phyloP scores from a whole-genome alignment of 2,888 invertebrate genomes.

The Troides aeacus region DNA sequence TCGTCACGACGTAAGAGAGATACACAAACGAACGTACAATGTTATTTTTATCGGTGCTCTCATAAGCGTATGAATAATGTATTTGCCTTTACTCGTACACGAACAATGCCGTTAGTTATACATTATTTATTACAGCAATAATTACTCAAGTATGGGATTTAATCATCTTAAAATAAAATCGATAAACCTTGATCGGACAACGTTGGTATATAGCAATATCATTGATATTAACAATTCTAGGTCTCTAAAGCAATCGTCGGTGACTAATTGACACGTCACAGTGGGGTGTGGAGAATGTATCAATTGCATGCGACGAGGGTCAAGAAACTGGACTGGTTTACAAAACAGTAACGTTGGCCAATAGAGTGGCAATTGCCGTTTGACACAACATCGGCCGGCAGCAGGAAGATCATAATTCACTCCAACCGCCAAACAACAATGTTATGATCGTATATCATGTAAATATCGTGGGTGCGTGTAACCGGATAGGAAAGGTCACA shows the following conservation, averaged over 20 bases:
- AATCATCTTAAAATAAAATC: not conserved
- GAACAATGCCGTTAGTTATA: conserved; percentile 21
- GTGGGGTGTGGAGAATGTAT: conserved; percentile 6
- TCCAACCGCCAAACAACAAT: conserved; percentile 16
- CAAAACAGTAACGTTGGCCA: conserved; percentile 25
- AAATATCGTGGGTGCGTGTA: conserved; percentile 12
- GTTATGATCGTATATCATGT: conserved; percentile 14
- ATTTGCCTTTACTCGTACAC: conserved; percentile 13
- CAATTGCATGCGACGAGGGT: conserved; percentile 9
- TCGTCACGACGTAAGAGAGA: conserved; percentile 36
- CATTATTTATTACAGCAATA: conserved; percentile 20
- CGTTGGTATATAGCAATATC: not conserved
- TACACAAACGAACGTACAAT: conserved; percentile 23
- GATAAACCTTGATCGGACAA: not conserved
- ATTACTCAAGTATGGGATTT: not conserved
- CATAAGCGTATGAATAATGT: conserved; percentile 33
- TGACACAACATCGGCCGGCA: conserved; percentile 20
- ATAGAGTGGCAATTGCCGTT: conserved; percentile 20
- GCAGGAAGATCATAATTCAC: conserved; percentile 29
- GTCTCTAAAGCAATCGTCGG: conserved; percentile 4
- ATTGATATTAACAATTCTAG: not conserved
- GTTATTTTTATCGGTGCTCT: conserved; percentile 46
- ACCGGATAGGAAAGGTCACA: not conserved
- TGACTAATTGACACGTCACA: conserved; percentile 14
- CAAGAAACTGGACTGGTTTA: conserved; percentile 21